Evolutionary conservation across 2,888 invertebrate genomes (phyloP), one percentile per base, ranked within the genome.

Genomic region (Lithophane ornitopus): DNA sequence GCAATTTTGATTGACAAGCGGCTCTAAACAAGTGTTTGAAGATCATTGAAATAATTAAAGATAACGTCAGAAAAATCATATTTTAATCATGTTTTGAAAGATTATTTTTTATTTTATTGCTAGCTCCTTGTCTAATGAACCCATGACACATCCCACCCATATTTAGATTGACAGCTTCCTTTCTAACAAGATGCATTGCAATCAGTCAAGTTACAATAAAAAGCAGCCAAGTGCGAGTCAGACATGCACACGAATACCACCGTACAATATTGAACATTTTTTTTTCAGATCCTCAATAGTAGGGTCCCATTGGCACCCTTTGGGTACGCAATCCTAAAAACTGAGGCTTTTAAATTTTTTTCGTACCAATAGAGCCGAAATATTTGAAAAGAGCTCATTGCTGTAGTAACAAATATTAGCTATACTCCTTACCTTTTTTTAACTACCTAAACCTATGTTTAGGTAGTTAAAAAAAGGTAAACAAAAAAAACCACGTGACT

Each of bases 1-100:
- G 14, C 14, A 39, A 77, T 67, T 54, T 59, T 78, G 75, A 84
- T 75, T 78, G 86, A 82, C 83, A 75, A 34, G 56, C 62, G 63
- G 9, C 16, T 58, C 65, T 61, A 61, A 75, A 49, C 49, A 67
- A 82, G 72, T 85, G 72, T 82, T 68, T 73, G 16, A 52, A 56
- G 62, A 74, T 46, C 67, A 68, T 83, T 83, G 3, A 71, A 81
- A 68, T 81, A 61, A 80, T 84, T 71, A 65, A 49, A 62, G 26
- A 70, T 70, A 80, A 70, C 54, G 46, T 84, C 67, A 79, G 34
- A n/a, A n/a, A 68, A 34, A 71, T 69, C 80, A 68, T n/a, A 62
- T 11, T n/a, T n/a, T n/a, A 22, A 26, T 58, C 22, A 46, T 16
- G 39, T 78, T 78, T 77, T 58, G 8, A 49, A 49, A 19, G 67